Percentiles rank a stretch among this genome's conserved stretches.
These are phyloP conservation scores for Thecophora atra DNA, from an alignment of 2,888 invertebrate species.

Conservation along the genomic window DNA sequence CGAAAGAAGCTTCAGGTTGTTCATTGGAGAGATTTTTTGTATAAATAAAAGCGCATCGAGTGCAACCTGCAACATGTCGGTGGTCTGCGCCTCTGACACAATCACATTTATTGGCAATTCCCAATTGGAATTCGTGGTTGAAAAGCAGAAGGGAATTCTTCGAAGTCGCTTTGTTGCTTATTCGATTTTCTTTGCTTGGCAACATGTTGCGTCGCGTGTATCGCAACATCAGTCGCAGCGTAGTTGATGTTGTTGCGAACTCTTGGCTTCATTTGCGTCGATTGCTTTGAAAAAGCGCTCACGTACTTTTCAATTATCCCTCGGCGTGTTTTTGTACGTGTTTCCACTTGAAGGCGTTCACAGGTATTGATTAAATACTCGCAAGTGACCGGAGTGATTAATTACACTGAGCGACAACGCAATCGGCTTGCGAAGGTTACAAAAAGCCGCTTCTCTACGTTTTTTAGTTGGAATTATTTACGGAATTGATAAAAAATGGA, in stretches of 20 bases:
- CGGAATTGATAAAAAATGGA: no score
- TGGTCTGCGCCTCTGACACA: constrained; percentile 20
- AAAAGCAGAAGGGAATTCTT: neutral
- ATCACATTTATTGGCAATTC: constrained; percentile 12
- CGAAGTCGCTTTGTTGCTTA: constrained; percentile 11
- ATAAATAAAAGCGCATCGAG: no score
- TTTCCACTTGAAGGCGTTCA: constrained; percentile 15
- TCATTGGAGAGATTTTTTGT: neutral
- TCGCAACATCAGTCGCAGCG: neutral
- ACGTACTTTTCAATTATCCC: neutral
- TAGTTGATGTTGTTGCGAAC: neutral
- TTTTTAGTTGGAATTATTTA: no score
- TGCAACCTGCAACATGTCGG: constrained; percentile 15
- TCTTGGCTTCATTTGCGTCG: neutral
- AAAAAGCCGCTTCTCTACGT: no score
- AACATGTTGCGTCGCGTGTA: constrained; percentile 31
- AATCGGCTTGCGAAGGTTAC: no score
- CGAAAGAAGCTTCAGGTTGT: neutral
- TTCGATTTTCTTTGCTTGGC: constrained; percentile 28
- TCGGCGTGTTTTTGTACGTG: constrained; percentile 3
- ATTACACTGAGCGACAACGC: no score
- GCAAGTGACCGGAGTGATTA: neutral
- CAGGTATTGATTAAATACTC: neutral
- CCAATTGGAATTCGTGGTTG: constrained; percentile 25
- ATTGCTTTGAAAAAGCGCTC: neutral